A percentile compares a stretch with the other conserved stretches of the same genome.
Conservation (phyloP, 2,888 invertebrate genomes). For the Eupeodes luniger region DNA sequence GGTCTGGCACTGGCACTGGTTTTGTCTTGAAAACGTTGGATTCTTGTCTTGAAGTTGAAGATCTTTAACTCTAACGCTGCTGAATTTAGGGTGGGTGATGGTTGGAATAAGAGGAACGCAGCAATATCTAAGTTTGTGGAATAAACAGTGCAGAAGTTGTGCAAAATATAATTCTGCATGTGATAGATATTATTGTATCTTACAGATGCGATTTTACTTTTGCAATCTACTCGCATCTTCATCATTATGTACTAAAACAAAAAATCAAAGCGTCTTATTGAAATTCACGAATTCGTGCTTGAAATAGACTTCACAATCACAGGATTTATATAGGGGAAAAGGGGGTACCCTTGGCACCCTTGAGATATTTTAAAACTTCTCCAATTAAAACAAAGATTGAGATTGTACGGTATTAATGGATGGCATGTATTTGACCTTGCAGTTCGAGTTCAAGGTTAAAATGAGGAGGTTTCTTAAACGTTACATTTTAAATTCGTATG, state of each 20-base stretch:
- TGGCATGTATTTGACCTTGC: too few species aligned
- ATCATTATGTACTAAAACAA: slow-evolving; percentile 17
- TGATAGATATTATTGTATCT: slow-evolving; percentile 41
- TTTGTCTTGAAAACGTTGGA: background rate
- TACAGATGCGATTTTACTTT: slow-evolving; percentile 29
- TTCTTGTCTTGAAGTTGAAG: background rate
- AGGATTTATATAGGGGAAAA: slow-evolving; percentile 13
- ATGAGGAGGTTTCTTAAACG: too few species aligned
- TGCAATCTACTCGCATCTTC: slow-evolving; percentile 23
- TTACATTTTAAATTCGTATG: too few species aligned
- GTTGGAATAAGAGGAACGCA: background rate
- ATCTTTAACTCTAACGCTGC: background rate
- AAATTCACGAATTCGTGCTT: slow-evolving; percentile 56
- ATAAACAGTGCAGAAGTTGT: too few species aligned
- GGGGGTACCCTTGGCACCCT: too few species aligned
- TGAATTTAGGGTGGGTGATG: slow-evolving; percentile 8
- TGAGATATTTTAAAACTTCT: too few species aligned
- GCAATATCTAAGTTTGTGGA: too few species aligned
- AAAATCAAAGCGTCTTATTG: background rate
- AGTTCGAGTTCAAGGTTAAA: too few species aligned
- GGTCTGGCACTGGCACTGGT: slow-evolving; percentile 20
- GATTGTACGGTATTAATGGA: too few species aligned
- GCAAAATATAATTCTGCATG: slow-evolving; percentile 20
- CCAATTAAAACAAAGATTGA: too few species aligned
- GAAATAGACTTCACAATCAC: slow-evolving; percentile 2